phyloP scores from a whole-genome alignment of 2,113 vertebrate genomes.

The Sterna hirundo region DNA sequence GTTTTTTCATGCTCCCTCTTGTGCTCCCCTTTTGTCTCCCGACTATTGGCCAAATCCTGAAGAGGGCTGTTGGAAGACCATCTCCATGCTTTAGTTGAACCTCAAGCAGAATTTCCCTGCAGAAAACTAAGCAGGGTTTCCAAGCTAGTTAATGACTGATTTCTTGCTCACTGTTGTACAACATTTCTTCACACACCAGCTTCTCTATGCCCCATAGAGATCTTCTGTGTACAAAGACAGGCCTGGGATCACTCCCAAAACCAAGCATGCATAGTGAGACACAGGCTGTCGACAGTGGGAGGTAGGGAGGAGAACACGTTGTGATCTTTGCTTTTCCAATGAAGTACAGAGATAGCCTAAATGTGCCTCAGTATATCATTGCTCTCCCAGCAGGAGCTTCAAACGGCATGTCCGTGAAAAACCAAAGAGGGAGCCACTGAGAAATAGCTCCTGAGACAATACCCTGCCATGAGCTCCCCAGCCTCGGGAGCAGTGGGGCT shows the following conservation, averaged over 20 bases:
- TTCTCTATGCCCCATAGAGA: background rate
- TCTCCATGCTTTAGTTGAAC: background rate
- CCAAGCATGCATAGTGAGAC: background rate
- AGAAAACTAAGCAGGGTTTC: background rate
- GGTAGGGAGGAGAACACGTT: background rate
- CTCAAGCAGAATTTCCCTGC: background rate
- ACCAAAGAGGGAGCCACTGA: background rate
- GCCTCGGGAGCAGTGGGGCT: background rate
- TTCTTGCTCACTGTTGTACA: background rate
- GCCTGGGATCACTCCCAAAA: background rate
- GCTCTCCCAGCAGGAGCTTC: background rate
- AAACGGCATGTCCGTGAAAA: rapidly evolving
- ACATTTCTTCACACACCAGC: background rate
- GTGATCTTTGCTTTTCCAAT: rapidly evolving
- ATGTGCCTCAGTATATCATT: rapidly evolving
- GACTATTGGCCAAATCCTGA: background rate
- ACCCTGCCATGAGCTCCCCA: background rate
- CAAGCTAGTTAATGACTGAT: background rate
- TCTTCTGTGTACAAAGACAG: no score
- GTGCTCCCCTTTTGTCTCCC: background rate
- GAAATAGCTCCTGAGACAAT: rapidly evolving
- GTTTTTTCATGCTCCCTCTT: background rate
- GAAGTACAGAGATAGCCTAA: background rate
- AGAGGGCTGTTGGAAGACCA: background rate
- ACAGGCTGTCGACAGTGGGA: background rate